Base-by-base conservation (phyloP, 2,888 invertebrate genomes). In the Antitype chi region DNA sequence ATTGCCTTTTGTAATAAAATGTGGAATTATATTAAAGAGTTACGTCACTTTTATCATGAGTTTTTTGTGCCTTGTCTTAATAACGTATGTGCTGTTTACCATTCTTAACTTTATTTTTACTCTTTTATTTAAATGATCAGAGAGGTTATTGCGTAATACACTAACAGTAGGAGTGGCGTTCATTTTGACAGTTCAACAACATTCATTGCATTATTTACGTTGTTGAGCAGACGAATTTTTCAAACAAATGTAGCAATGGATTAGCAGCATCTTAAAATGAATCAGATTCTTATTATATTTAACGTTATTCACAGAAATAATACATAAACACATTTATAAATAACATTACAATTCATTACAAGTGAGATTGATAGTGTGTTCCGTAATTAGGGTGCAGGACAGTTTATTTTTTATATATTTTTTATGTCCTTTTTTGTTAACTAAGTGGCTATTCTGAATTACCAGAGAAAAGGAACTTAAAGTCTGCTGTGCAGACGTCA, bases 401-500 rank as follows among this genome's bases (percentile, higher is more conserved):
- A 38, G 25, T 63, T 38, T 70, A 28, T 53, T 2, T 11, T 13
- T 25, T 47, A 11, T 25, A 47, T 6, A 17, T 49, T n/a, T 23
- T 25, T 59, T 2, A 25, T n/a, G 2, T 20, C 6, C 7, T 20
- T 74, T 17, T 28, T 32, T 43, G 4, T 4, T 32, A 32, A 32
- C 17, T 47, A 17, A 11, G 6, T 43, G 28, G 9, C 28, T 59
- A 28, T 28, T 43, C 20, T 57, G 28, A 8, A 5, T n/a, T 28
- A 49, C 9, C 4, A 43, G 25, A 47, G 23, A n/a, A 57, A 7
- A 47, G 1, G 11, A 9, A 49, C 0, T 17, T 2, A 32, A 9
- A 15, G 9, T 23, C 13, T 63, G 32, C 17, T 47, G 13, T 57
- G 13, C 8, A 11, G 28, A 71, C 55, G 62, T 71, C 77, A 80